A percentile compares a stretch with the other conserved stretches of the same genome.
Conservation (phyloP, 2,797 vertebrate genomes). For the Chelonia mydas region DNA sequence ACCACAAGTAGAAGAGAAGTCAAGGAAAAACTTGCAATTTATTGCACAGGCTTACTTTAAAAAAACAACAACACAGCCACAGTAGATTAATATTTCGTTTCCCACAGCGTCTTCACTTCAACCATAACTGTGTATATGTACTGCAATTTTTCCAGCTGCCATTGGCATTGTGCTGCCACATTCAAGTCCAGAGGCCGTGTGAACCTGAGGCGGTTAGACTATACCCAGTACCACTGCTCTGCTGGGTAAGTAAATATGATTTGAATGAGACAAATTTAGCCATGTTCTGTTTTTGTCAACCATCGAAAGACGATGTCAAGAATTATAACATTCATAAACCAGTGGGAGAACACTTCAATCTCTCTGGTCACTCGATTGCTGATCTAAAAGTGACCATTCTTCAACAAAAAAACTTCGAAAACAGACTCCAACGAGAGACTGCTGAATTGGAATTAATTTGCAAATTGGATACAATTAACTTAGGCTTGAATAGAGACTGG, state of each 20-base stretch:
- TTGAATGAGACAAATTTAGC: not conserved
- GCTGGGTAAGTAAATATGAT: not conserved
- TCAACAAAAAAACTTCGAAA: too few relatives aligned
- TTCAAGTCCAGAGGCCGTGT: not conserved
- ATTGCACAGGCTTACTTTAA: constrained; percentile 64
- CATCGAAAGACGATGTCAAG: not conserved
- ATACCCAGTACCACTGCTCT: not conserved
- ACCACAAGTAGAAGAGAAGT: constrained; percentile 35
- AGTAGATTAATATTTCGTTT: constrained; percentile 74
- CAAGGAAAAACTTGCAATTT: constrained; percentile 59
- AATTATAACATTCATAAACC: too few relatives aligned
- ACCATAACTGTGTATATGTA: constrained; percentile 63
- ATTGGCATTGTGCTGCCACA: constrained; percentile 4
- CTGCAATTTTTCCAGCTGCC: constrained; percentile 56
- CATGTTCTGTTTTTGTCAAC: not conserved
- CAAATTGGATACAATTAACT: too few relatives aligned
- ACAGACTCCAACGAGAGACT: too few relatives aligned
- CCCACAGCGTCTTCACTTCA: constrained; percentile 68
- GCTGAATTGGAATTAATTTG: too few relatives aligned
- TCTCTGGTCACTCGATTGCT: too few relatives aligned
- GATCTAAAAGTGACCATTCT: too few relatives aligned
- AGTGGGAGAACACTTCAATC: too few relatives aligned
- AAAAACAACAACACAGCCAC: constrained; percentile 37
- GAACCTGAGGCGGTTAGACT: not conserved
- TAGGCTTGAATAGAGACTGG: too few relatives aligned